Conservation (phyloP, 2,888 invertebrate genomes). For the Drosophila bunnanda region DNA sequence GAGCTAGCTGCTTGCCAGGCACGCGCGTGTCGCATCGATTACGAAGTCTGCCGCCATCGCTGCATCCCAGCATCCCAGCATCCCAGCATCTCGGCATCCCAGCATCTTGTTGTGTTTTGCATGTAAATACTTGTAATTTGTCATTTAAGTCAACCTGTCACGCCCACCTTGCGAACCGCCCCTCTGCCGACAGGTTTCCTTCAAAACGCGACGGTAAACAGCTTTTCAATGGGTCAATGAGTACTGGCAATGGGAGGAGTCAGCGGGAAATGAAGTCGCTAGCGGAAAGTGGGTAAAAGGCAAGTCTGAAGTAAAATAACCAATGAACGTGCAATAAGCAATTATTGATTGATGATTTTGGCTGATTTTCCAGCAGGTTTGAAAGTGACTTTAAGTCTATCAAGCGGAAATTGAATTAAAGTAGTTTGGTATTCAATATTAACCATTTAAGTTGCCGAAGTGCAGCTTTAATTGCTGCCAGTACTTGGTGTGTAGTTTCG, state of each 20-base stretch:
- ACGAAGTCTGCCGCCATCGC: constrained; percentile 38
- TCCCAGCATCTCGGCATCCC: constrained; percentile 12
- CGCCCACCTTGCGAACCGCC: constrained; percentile 18
- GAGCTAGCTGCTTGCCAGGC: constrained; percentile 26
- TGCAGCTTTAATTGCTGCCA: not conserved
- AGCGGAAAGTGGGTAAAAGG: not conserved
- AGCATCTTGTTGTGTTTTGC: constrained; percentile 64
- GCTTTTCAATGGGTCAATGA: constrained; percentile 45
- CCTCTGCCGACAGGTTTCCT: constrained; percentile 22
- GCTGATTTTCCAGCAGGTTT: not conserved
- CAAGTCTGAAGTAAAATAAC: not conserved
- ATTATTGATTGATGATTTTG: constrained; percentile 13
- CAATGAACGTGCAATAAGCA: constrained; percentile 6
- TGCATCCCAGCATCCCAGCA: constrained; percentile 16
- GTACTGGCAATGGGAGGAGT: not conserved
- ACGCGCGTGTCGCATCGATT: constrained; percentile 61
- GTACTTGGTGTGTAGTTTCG: not conserved
- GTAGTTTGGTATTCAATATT: no score
- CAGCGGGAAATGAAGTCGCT: constrained; percentile 4
- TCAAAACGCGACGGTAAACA: constrained; percentile 21
- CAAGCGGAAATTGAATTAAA: not conserved
- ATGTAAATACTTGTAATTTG: constrained; percentile 74
- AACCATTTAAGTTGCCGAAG: not conserved
- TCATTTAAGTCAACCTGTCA: constrained; percentile 58
- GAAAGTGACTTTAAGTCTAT: not conserved